Conservation (phyloP, 2,888 invertebrate genomes). For the Hirtodrosophila confusa region DNA sequence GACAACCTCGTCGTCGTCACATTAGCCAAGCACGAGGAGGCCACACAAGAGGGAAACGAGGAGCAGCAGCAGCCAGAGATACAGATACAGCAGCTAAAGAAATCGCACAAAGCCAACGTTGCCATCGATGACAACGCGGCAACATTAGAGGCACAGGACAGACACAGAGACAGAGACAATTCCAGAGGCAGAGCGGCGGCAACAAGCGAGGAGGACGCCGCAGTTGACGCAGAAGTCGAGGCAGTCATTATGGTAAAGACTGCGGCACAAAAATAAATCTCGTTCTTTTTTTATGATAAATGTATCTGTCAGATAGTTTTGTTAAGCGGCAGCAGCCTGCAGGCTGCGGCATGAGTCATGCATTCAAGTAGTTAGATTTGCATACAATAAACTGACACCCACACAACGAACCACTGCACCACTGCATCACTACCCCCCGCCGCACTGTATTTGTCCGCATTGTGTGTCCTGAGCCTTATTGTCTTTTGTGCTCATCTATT, state of each 20-base stretch:
- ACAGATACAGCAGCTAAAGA: slow-evolving; percentile 26
- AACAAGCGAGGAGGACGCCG: slow-evolving; percentile 58
- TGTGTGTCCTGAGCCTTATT: slow-evolving; percentile 31
- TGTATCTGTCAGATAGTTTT: slow-evolving; percentile 26
- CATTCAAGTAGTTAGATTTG: slow-evolving; percentile 44
- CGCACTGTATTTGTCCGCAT: slow-evolving; percentile 29
- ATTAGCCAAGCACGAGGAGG: slow-evolving; percentile 81
- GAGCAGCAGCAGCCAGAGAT: slow-evolving; percentile 33
- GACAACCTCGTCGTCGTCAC: slow-evolving; percentile 84
- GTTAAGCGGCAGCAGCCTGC: slow-evolving; percentile 10
- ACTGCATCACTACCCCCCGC: background rate
- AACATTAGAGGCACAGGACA: slow-evolving; percentile 28
- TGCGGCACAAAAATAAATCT: slow-evolving; percentile 1
- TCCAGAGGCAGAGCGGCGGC: slow-evolving; percentile 17
- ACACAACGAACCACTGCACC: slow-evolving; percentile 9
- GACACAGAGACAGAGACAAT: slow-evolving; percentile 13
- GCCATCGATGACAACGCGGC: slow-evolving; percentile 39
- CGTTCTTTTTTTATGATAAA: slow-evolving; percentile 11
- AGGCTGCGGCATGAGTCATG: slow-evolving; percentile 29
- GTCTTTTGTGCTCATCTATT: slow-evolving; percentile 47
- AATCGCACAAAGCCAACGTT: slow-evolving; percentile 37
- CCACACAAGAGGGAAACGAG: slow-evolving; percentile 20
- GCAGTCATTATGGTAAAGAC: slow-evolving; percentile 70
- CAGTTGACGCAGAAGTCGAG: slow-evolving; percentile 74
- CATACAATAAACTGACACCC: slow-evolving; percentile 1